Conservation (phyloP, 2,113 vertebrate genomes). For the Rana temporaria region DNA sequence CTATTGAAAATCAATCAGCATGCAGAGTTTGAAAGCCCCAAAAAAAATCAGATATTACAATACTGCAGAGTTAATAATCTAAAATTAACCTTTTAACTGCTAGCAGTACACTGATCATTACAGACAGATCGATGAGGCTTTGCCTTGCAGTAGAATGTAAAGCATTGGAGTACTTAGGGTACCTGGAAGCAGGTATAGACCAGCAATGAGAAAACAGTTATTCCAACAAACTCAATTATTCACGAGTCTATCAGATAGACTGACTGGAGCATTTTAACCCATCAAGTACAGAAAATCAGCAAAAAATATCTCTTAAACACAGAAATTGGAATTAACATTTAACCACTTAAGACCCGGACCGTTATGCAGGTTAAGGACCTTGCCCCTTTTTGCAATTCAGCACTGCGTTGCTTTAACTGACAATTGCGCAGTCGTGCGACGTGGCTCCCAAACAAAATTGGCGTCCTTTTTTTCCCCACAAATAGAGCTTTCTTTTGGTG, state of each 20-base stretch:
- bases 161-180: neutral
- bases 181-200: conserved; percentile 48
- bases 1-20: conserved; percentile 79
- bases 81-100: conserved; percentile 81
- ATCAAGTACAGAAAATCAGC: neutral
- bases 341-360: too few species aligned
- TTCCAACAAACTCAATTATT: conserved; percentile 27
- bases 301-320: too few species aligned
- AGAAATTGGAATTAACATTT: too few species aligned
- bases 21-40: conserved; percentile 75
- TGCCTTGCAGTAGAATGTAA: conserved; percentile 21
- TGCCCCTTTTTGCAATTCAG: too few species aligned
- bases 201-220: neutral
- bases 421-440: too few species aligned
- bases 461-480: too few species aligned
- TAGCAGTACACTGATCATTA: conserved; percentile 71
- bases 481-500: too few species aligned
- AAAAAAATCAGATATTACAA: conserved; percentile 77
- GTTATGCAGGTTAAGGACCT: too few species aligned
- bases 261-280: neutral
- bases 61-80: conserved; percentile 78
- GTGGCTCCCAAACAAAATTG: too few species aligned
- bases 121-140: conserved; percentile 69
- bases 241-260: conserved; percentile 3
- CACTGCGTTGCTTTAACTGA: too few species aligned